phyloP scores from a whole-genome alignment of 2,113 vertebrate species.

The Megalops atlanticus region DNA sequence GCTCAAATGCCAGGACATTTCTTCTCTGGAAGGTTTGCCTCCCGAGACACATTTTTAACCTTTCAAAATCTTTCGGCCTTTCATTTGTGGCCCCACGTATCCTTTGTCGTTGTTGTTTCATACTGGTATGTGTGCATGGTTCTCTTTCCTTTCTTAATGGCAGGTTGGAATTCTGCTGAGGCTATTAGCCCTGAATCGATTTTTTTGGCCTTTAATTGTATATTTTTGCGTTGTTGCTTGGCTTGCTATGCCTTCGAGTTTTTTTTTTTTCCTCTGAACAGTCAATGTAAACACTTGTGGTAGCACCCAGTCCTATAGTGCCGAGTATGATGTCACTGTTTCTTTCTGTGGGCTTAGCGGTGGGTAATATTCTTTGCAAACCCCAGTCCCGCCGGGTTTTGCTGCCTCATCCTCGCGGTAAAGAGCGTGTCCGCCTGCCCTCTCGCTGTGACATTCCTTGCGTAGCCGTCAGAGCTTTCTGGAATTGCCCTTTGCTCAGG shows the following conservation, averaged over 20 bases:
- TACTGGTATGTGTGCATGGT: not conserved
- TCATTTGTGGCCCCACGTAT: not conserved
- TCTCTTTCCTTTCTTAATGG: not conserved
- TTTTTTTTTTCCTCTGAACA: not conserved
- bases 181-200: not conserved
- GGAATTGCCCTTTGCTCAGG: no score
- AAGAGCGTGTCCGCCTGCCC: no score
- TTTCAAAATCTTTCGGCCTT: constrained; percentile 11
- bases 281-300: not conserved
- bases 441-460: not conserved
- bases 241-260: no score
- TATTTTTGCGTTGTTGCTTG: not conserved
- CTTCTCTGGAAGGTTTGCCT: constrained; percentile 33
- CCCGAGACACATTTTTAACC: constrained; percentile 35
- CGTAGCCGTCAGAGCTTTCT: no score
- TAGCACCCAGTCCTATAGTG: not conserved
- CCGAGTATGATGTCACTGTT: no score
- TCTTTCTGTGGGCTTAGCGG: no score
- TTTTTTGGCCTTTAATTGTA: not conserved
- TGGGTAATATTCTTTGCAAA: no score
- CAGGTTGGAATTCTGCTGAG: not conserved
- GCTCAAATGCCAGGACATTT: constrained; percentile 59
- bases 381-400: no score
- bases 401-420: no score
- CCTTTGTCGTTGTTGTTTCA: not conserved